Conservation (phyloP, 1,140 invertebrate genomes). For the Penaeus japonicus region DNA sequence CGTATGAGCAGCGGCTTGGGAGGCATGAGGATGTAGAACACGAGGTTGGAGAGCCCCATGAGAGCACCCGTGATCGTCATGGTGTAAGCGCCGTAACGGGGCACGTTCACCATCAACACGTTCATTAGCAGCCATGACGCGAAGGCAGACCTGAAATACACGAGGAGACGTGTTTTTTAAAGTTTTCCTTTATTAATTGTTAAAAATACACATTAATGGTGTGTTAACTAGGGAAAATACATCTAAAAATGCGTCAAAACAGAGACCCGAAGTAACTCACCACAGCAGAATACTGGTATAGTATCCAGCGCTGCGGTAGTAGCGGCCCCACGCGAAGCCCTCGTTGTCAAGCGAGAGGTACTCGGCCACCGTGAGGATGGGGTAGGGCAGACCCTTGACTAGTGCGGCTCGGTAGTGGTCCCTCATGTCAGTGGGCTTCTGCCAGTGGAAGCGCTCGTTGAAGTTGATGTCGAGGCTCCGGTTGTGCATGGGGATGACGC, state of each 20-base stretch:
- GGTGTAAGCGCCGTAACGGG: constrained; percentile 89
- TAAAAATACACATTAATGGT: no score
- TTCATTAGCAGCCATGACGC: constrained; percentile 92
- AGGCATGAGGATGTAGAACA: constrained; percentile 86
- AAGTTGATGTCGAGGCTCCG: constrained; percentile 81
- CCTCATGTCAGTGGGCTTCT: constrained; percentile 80
- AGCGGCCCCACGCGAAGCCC: constrained; percentile 94
- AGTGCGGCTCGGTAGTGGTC: constrained; percentile 84
- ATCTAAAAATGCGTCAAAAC: no score
- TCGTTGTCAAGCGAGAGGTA: constrained; percentile 95
- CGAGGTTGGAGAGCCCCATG: constrained; percentile 68
- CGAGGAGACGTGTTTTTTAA: constrained; percentile 18
- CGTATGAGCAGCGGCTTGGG: constrained; percentile 81
- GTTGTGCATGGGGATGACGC: constrained; percentile 72
- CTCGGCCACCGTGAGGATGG: constrained; percentile 94
- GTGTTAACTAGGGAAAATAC: background rate
- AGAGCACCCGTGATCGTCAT: constrained; percentile 79
- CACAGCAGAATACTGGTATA: constrained; percentile 90
- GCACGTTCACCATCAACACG: constrained; percentile 87
- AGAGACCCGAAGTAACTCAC: constrained; percentile 70
- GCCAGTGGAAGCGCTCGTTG: constrained; percentile 95
- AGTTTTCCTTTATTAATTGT: no score
- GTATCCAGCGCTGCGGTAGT: constrained; percentile 93
- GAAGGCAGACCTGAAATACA: constrained; percentile 80
- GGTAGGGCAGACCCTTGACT: constrained; percentile 87